Conservation (phyloP, 2,797 vertebrate genomes). For the Pangasius mekongensis region DNA sequence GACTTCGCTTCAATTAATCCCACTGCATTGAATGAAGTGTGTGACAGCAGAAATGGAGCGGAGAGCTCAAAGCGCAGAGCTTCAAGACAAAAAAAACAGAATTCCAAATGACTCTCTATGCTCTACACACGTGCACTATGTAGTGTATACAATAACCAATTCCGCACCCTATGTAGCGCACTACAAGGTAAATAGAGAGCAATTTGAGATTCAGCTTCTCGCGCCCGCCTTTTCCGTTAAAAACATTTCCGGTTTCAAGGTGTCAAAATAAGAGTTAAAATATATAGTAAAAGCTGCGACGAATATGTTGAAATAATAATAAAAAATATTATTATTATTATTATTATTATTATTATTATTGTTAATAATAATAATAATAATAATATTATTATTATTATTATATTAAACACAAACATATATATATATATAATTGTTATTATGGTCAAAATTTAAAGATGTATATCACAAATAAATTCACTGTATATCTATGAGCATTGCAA, state of each 20-base stretch:
- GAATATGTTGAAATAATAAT: neutral
- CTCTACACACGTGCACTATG: neutral
- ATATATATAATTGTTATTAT: too few relatives aligned
- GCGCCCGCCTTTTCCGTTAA: neutral
- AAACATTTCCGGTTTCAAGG: neutral
- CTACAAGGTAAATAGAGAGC: neutral
- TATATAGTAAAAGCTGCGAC: neutral
- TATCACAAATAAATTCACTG: neutral
- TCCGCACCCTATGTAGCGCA: neutral
- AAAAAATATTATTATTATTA: neutral
- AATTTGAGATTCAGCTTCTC: neutral
- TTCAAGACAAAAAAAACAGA: too few relatives aligned
- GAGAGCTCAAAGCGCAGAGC: too few relatives aligned
- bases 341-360: neutral
- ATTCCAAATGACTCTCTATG: neutral
- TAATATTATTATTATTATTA: too few relatives aligned
- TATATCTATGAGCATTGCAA: neutral
- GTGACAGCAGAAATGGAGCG: constrained; percentile 15
- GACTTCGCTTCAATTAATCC: neutral
- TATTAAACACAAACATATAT: too few relatives aligned
- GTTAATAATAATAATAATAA: too few relatives aligned
- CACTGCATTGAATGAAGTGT: neutral
- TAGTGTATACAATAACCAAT: neutral
- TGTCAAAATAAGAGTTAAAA: neutral
- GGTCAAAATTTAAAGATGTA: neutral